Base-by-base conservation (phyloP, 2,113 vertebrate genomes). In the Cricetomys ansorgei region DNA sequence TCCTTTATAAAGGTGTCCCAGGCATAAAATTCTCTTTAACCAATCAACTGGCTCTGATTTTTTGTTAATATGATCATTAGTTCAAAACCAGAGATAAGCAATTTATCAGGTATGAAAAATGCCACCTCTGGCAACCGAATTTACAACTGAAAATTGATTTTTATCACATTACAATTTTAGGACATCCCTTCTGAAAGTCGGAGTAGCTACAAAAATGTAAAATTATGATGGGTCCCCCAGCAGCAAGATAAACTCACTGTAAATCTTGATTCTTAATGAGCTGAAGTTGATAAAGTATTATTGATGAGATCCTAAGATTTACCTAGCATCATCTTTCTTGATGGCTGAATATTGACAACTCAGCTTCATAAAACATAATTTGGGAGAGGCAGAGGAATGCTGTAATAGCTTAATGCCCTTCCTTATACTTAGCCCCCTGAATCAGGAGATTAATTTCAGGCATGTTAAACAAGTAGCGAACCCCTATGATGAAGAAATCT, bases 91-190 rank as follows among this genome's bases (percentile, higher is more conserved):
- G 90, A 98, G 97, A 98, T 98, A 98, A 97, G 97, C 98, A 98
- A 98, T 98, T 98, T 98, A 98, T 97, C 80, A 90, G 95, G 91
- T 96, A 96, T 98, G 97, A 98, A 99, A 98, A 98, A 98, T 97
- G 96, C 96, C 98, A 98, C 97, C 97, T 96, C 48, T 98, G 98
- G 93, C 96, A 97, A 93, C 96, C 94, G 97, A 86, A 98, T 98
- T 98, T 98, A 98, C 98, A 98, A 98, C 97, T 98, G 97, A 98
- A 98, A 98, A 99, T 98, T 98, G 98, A 98, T 98, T 98, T 99
- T 98, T 98, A 96, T 98, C 98, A 98, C 97, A 96, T 96, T 97
- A 97, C 97, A 98, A 97, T 98, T 98, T 99, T 98, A 98, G 97
- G 98, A 98, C 96, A 97, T 94, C 94, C 98, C 93, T 98, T 98